A percentile compares a stretch with the other conserved stretches of the same genome.
phyloP scores from a whole-genome alignment of 2,888 invertebrate genomes.

The Zygaena filipendulae region DNA sequence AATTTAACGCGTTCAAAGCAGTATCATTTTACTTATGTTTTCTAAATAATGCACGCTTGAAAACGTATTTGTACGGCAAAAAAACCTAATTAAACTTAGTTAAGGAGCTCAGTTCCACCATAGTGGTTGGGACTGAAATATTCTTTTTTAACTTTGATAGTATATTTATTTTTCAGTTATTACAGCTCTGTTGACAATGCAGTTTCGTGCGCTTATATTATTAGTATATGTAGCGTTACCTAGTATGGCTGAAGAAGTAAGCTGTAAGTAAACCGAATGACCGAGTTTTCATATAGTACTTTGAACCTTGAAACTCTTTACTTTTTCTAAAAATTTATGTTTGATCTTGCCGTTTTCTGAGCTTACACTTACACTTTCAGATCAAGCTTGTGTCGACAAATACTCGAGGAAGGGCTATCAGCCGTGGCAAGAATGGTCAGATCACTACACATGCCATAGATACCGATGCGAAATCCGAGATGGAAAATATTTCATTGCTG shows the following conservation, averaged over 20 bases:
- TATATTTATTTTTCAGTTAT: conserved; percentile 16
- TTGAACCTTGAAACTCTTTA: too few species aligned
- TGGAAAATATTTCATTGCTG: conserved; percentile 60
- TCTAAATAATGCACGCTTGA: conserved; percentile 33
- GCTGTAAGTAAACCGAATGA: too few species aligned
- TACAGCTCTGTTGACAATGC: conserved; percentile 27
- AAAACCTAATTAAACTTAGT: conserved; percentile 14
- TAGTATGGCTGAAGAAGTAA: conserved; percentile 44
- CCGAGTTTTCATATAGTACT: too few species aligned
- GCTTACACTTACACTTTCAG: too few species aligned
- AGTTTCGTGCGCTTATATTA: conserved; percentile 27
- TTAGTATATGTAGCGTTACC: conserved; percentile 30
- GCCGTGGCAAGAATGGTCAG: conserved; percentile 64
- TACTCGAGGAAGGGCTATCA: conserved; percentile 63
- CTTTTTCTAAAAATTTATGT: too few species aligned
- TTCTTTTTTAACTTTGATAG: conserved; percentile 7
- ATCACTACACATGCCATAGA: conserved; percentile 58
- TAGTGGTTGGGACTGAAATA: conserved; percentile 4
- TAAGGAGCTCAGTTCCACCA: conserved; percentile 10
- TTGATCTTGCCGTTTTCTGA: too few species aligned
- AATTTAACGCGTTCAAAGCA: conserved; percentile 22
- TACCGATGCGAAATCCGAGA: conserved; percentile 59
- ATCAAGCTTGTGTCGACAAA: conserved; percentile 61
- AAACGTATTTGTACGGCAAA: conserved; percentile 39
- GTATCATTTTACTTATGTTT: conserved; percentile 37